A percentile compares a stretch with the other conserved stretches of the same genome.
phyloP scores from a whole-genome alignment of 2,888 invertebrate species.

The Hylaea fasciaria region DNA sequence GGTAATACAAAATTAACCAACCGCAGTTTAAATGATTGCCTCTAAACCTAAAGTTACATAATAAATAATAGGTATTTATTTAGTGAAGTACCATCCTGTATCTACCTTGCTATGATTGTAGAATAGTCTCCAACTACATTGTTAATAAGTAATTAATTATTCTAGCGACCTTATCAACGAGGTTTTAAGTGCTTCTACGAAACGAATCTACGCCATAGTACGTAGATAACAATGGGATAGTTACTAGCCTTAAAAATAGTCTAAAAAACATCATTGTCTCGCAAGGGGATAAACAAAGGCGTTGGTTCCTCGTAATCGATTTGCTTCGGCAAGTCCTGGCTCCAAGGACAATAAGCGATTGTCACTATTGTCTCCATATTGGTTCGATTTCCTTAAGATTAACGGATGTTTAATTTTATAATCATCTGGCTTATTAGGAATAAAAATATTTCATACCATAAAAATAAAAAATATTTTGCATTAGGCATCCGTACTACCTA shows the following conservation, averaged over 20 bases:
- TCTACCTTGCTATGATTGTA: neutral
- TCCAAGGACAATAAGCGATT: slow-evolving; percentile 70
- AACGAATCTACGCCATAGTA: slow-evolving; percentile 50
- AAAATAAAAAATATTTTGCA: too few relatives aligned
- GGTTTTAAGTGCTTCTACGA: slow-evolving; percentile 45
- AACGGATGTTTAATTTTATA: too few relatives aligned
- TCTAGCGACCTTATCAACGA: slow-evolving; percentile 40
- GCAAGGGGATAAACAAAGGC: slow-evolving; percentile 69
- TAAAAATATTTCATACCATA: too few relatives aligned
- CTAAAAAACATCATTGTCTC: slow-evolving; percentile 70
- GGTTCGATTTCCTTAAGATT: slow-evolving; percentile 29
- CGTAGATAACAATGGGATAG: slow-evolving; percentile 60
- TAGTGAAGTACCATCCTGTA: neutral
- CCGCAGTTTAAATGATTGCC: too few relatives aligned
- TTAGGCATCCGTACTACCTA: too few relatives aligned
- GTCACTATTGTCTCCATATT: slow-evolving; percentile 49
- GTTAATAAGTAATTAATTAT: slow-evolving; percentile 20
- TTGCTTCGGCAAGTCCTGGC: slow-evolving; percentile 63
- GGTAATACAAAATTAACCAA: too few relatives aligned
- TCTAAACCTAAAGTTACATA: too few relatives aligned
- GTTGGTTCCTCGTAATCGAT: slow-evolving; percentile 64
- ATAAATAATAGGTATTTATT: too few relatives aligned
- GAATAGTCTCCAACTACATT: neutral
- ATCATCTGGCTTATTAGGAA: too few relatives aligned
- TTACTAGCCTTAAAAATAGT: slow-evolving; percentile 56